Base-by-base conservation (phyloP, 2,888 invertebrate genomes). In the Ectobius pallidus region DNA sequence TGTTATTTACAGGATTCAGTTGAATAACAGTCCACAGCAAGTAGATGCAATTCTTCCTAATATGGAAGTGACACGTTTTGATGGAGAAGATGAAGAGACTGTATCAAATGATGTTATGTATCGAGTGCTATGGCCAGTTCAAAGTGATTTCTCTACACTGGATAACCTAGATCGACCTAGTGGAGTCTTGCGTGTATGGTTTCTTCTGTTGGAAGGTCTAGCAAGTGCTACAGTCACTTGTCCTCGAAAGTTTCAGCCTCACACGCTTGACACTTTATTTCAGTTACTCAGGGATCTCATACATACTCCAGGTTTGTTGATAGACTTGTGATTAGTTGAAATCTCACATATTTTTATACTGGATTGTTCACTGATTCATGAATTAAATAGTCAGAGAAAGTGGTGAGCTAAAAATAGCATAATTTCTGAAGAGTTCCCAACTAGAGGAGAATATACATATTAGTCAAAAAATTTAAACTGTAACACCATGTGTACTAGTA, bases 151-250 rank as follows among this genome's bases (percentile, higher is more conserved):
- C 75, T 86, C 86, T 67, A 88, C 89, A 25, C 81, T 92, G 39
- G 83, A 88, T 55, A 87, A 88, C 78, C 87, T 94, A 82, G 95
- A 94, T 80, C 91, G 90, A 77, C 89, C 90, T 0, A 93, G 92
- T 80, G 95, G 91, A 67, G 92, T 96, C 72, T 86, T 96, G 0
- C 93, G 95, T 81, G 94, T 97, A 1, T 94, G 96, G 94, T 95
- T 94, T 80, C 87, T 96, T 58, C 84, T 97, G 11, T 86, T 97
- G 73, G 97, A 96, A 83, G 97, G 96, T 0, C 79, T 86, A 74
- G 83, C 83, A 30, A 83, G 84, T 74, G 80, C 86, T 70, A 83
- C 86, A 71, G 78, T 94, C 62, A 91, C 93, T 79, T 96, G 78
- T 90, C 94, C 77, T 88, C 85, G 86, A 69, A 86, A 86, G 65